phyloP scores from a whole-genome alignment of 2,797 vertebrate species.

The Manis crassicaudata region DNA sequence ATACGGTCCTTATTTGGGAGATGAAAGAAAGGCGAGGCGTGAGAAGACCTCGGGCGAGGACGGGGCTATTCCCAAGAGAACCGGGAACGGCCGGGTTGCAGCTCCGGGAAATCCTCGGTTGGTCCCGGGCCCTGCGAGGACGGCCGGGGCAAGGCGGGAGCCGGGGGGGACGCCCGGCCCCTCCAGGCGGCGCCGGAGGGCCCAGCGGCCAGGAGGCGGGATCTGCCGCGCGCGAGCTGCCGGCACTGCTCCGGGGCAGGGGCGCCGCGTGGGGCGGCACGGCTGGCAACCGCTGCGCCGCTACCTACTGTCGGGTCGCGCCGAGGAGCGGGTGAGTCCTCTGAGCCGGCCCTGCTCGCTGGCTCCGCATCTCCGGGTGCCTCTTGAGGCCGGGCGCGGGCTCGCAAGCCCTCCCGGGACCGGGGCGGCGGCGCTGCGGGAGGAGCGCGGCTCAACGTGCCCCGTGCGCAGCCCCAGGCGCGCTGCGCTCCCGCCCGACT shows the following conservation, averaged over 20 bases:
- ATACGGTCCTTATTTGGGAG: neutral
- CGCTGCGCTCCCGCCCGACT: neutral
- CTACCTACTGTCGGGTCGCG: neutral
- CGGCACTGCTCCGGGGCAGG: neutral
- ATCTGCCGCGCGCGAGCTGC: neutral
- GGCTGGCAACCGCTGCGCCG: fast-evolving
- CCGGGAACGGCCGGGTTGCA: neutral
- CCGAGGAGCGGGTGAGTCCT: conserved; percentile 63
- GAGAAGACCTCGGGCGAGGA: neutral
- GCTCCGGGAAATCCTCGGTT: neutral
- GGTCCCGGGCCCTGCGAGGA: neutral
- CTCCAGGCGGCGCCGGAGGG: conserved; percentile 26
- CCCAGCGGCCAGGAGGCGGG: neutral
- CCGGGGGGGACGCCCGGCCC: neutral
- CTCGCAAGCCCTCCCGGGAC: neutral
- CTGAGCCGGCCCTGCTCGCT: too few relatives aligned
- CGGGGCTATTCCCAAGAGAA: neutral
- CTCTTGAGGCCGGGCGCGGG: neutral
- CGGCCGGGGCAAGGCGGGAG: fast-evolving
- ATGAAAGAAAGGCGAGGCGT: neutral
- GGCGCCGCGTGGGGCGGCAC: neutral
- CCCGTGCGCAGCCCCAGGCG: fast-evolving
- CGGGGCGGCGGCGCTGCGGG: neutral
- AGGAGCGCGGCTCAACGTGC: neutral
- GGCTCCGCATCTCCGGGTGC: neutral